Evolutionary conservation across 2,113 vertebrate species (phyloP).

Genomic region (Leptocoma aspasia): DNA sequence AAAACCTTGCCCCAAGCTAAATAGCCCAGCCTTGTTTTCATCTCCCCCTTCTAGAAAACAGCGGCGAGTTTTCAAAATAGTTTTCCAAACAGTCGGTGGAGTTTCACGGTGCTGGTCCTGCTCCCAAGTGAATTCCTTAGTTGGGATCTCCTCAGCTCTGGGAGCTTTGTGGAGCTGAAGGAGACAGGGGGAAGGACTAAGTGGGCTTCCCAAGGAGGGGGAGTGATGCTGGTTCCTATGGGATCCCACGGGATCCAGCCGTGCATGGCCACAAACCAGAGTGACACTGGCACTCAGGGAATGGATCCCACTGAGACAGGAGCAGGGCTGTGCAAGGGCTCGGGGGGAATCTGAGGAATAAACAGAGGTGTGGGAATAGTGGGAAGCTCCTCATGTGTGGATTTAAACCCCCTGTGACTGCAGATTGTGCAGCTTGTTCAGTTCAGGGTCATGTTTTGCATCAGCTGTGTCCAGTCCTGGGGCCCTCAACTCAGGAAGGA

Average conservation of each 20-base stretch:
- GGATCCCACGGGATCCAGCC: neutral
- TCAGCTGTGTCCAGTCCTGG: neutral
- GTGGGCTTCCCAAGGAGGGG: neutral
- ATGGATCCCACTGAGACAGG: neutral
- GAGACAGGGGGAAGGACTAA: accelerated
- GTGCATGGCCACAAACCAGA: accelerated
- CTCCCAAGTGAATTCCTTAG: neutral
- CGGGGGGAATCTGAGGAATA: accelerated
- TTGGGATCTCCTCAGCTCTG: neutral
- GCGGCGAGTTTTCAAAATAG: neutral
- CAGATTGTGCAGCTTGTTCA: neutral
- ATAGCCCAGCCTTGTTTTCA: neutral
- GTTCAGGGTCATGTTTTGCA: neutral
- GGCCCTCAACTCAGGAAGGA: neutral
- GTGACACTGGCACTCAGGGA: accelerated
- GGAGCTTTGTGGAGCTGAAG: neutral
- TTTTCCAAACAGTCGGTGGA: neutral
- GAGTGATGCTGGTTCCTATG: accelerated
- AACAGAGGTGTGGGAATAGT: neutral
- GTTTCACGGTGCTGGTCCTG: neutral
- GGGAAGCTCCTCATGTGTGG: neutral
- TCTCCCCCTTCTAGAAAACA: neutral
- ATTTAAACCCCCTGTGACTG: neutral
- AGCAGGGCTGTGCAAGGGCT: neutral
- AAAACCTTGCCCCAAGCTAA: neutral